Evolutionary conservation across 2,797 vertebrate genomes (phyloP), one percentile per base, ranked within the genome.

Genomic region (Mus spretus): DNA sequence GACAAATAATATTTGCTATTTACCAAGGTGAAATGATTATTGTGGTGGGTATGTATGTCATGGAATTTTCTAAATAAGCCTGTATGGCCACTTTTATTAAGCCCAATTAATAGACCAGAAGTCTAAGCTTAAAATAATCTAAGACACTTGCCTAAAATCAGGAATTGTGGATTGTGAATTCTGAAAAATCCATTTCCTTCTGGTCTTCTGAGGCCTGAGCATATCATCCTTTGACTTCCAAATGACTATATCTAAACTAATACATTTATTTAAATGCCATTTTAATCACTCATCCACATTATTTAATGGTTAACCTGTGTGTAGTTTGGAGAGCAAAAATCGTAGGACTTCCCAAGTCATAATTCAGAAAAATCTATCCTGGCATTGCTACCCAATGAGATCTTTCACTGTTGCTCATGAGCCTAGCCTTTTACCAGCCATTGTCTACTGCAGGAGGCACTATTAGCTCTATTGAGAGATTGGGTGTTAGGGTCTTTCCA

Each of bases 281-380:
- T 83, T 31, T 14, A 22, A 86, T 50, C 26, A 79, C 14, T 75
- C 65, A 1, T 4, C 28, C 19, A 4, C 44, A 78, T 77, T 85
- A 72, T 72, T 82, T 50, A 55, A 9, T 11, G 77, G 57, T 17
- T 65, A 90, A 34, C 1, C 57, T 81, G 24, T 84, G 84, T 55
- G 59, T 6, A 75, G 19, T 12, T 79, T 65, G 44, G 15, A 93
- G 14, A 82, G 4, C 34, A 92, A 89, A 47, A 11, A 83, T 61
- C 77, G 53, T 1, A 85, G 83, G 55, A 83, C 26, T 92, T 91
- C 77, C 15, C 79, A 93, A 65, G 53, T 95, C 85, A 31, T 91
- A 61, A 67, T 70, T 86, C 40, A 67, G 70, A 89, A 74, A 22
- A 59, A 40, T 74, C 55, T 17, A 55, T 31, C 19, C 34, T 75